Conservation (phyloP, 1,140 invertebrate species). For the Microvelia longipes region DNA sequence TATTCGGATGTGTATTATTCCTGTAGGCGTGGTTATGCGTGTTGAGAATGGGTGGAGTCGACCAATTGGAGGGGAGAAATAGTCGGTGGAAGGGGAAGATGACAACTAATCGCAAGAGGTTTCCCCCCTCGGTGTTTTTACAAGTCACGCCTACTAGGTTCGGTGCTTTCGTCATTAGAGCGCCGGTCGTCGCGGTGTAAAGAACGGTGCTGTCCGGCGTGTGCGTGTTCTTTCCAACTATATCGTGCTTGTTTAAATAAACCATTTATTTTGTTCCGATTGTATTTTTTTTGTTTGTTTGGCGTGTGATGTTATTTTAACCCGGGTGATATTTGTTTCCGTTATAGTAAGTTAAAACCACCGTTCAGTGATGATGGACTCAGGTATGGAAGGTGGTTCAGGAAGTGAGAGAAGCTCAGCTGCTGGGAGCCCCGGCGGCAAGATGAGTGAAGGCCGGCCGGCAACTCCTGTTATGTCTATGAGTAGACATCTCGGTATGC, state of each 20-base stretch:
- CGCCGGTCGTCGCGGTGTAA: slow-evolving; percentile 27
- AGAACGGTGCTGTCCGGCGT: slow-evolving; percentile 24
- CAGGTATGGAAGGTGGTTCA: slow-evolving; percentile 1
- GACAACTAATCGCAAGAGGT: slow-evolving; percentile 21
- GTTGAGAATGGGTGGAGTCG: slow-evolving; percentile 10
- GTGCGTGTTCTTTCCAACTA: slow-evolving; percentile 30
- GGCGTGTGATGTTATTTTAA: background rate
- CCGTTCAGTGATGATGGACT: slow-evolving; percentile 8
- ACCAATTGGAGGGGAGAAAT: slow-evolving; percentile 22
- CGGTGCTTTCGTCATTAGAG: slow-evolving; percentile 25
- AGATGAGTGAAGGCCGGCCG: slow-evolving; percentile 17
- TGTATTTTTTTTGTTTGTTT: slow-evolving; percentile 23
- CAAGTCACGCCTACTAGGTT: slow-evolving; percentile 20
- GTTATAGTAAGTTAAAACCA: slow-evolving; percentile 30
- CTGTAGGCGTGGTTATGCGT: slow-evolving; percentile 9
- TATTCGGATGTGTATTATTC: slow-evolving; percentile 16
- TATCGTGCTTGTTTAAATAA: background rate
- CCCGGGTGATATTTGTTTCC: too few species aligned
- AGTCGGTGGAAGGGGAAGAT: slow-evolving; percentile 20
- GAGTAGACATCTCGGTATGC: slow-evolving; percentile 40
- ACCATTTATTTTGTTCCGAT: slow-evolving; percentile 20
- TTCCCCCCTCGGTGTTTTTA: slow-evolving; percentile 10
- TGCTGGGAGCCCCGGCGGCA: slow-evolving; percentile 23
- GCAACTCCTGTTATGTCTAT: slow-evolving; percentile 13
- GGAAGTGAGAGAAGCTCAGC: slow-evolving; percentile 2